These are phyloP conservation scores for Propsilocerus akamusi DNA, from an alignment of 1,140 invertebrate species.

Conservation along the genomic window DNA sequence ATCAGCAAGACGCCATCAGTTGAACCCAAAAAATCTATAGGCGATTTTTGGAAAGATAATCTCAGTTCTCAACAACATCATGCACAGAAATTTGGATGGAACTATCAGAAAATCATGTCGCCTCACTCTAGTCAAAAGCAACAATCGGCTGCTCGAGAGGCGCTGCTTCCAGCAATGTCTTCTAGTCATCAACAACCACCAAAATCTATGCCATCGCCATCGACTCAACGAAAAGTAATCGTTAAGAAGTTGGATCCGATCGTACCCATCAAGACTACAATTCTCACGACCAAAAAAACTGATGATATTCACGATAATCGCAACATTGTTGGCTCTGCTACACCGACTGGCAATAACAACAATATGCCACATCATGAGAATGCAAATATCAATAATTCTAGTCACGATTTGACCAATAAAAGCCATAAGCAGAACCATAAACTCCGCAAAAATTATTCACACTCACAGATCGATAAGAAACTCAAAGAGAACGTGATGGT, in stretches of 20 bases:
- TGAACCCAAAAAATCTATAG: constrained; percentile 18
- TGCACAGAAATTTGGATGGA: constrained; percentile 16
- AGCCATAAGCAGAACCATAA: background rate
- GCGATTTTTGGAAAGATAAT: constrained; percentile 23
- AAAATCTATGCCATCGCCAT: background rate
- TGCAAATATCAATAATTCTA: too few relatives aligned
- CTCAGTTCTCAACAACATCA: constrained; percentile 7
- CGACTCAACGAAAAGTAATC: background rate
- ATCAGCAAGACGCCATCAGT: background rate
- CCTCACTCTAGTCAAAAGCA: constrained; percentile 9
- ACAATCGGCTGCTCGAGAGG: constrained; percentile 7
- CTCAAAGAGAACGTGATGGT: background rate
- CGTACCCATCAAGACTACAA: too few relatives aligned
- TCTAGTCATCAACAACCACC: background rate
- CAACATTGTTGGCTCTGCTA: too few relatives aligned
- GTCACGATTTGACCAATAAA: too few relatives aligned
- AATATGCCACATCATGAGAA: too few relatives aligned
- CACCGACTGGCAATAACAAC: too few relatives aligned
- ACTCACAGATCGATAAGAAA: background rate
- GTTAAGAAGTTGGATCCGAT: background rate
- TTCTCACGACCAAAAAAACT: too few relatives aligned
- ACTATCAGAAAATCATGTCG: constrained; percentile 22
- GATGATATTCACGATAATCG: too few relatives aligned
- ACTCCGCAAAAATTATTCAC: background rate
- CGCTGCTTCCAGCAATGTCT: constrained; percentile 7